A percentile compares a stretch with the other conserved stretches of the same genome.
Evolutionary conservation across 2,888 invertebrate species (phyloP).

Genomic region (Hetaerina titia): DNA sequence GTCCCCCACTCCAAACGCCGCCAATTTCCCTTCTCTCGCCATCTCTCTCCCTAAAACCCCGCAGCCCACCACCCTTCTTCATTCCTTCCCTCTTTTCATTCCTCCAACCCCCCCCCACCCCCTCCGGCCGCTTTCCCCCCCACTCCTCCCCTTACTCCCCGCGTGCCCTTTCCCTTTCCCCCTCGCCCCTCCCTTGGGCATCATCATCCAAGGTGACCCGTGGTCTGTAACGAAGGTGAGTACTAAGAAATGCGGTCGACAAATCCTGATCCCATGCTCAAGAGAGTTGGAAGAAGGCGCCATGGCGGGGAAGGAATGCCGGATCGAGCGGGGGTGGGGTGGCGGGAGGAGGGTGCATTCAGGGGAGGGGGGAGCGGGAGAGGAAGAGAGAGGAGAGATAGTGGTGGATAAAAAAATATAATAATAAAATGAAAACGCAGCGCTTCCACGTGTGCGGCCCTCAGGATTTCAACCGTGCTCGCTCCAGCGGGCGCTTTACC

Average conservation of each 20-base stretch:
- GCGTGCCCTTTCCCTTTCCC: background rate
- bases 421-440: background rate
- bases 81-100: background rate
- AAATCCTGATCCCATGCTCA: constrained; percentile 59
- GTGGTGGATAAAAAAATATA: background rate
- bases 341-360: background rate
- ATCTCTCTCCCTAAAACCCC: background rate
- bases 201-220: constrained; percentile 60
- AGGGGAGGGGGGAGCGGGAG: background rate
- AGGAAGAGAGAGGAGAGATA: background rate
- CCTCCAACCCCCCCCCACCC: too few species aligned
- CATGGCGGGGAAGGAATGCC: constrained; percentile 46
- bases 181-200: background rate
- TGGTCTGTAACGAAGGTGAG: constrained; percentile 54
- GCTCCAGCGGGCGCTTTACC: background rate
- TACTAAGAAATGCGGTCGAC: constrained; percentile 66
- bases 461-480: background rate
- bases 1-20: background rate
- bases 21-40: background rate
- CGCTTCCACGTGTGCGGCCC: constrained; percentile 7
- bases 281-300: constrained; percentile 28
- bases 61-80: background rate
- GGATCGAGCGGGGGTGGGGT: background rate
- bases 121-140: background rate
- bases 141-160: background rate